These are phyloP conservation scores for Eurystomus gularis DNA, from an alignment of 2,113 vertebrate genomes.

Conservation along the genomic window DNA sequence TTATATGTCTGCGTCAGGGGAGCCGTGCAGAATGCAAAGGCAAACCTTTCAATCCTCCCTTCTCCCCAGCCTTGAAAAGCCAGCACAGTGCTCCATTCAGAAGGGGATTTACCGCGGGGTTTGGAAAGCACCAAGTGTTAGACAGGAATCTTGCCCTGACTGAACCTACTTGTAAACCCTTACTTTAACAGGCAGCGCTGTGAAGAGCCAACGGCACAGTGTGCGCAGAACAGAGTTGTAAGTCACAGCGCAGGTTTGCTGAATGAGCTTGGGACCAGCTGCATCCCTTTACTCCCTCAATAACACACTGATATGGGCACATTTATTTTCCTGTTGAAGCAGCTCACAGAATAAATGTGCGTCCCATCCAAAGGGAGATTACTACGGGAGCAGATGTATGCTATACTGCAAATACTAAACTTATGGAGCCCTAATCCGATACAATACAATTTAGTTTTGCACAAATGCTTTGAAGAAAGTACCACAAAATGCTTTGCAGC, in stretches of 20 bases:
- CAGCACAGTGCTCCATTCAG: conserved; percentile 66
- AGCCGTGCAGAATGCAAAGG: conserved; percentile 58
- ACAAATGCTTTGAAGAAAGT: conserved; percentile 43
- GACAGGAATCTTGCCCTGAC: conserved; percentile 53
- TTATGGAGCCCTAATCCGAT: conserved; percentile 37
- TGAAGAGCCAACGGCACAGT: not conserved
- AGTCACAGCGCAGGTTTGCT: conserved; percentile 58
- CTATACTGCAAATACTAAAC: conserved; percentile 55
- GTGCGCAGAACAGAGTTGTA: conserved; percentile 12
- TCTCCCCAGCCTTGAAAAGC: conserved; percentile 49
- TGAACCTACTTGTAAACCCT: conserved; percentile 35
- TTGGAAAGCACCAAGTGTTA: conserved; percentile 49
- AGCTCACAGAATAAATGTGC: conserved; percentile 6
- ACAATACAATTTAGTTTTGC: conserved; percentile 27
- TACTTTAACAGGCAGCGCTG: conserved; percentile 16
- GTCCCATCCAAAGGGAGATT: conserved; percentile 50
- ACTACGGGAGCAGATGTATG: conserved; percentile 47
- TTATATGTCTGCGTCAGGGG: conserved; percentile 45
- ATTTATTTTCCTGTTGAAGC: conserved; percentile 62
- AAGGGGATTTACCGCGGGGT: conserved; percentile 53
- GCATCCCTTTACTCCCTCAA: conserved; percentile 67
- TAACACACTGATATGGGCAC: conserved; percentile 54
- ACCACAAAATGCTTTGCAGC: not conserved
- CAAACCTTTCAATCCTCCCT: conserved; percentile 51
- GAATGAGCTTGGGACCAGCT: conserved; percentile 66